Conservation (phyloP, 2,888 invertebrate species). For the Synanthedon formicaeformis region DNA sequence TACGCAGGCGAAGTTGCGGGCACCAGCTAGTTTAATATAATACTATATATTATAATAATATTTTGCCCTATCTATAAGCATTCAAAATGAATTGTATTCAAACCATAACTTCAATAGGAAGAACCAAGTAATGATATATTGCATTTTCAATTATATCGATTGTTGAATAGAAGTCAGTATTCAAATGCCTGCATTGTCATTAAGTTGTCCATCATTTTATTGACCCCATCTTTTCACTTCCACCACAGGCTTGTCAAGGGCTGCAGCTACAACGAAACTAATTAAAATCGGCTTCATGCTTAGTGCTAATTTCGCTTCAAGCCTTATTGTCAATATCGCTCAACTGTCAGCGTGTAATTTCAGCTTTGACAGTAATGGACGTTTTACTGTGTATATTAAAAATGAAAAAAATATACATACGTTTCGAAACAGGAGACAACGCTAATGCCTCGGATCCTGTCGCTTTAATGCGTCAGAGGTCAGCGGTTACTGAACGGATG, state of each 20-base stretch:
- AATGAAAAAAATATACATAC: constrained; percentile 1
- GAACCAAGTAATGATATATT: neutral
- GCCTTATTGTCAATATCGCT: neutral
- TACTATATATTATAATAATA: too few relatives aligned
- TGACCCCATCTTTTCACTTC: neutral
- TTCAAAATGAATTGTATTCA: neutral
- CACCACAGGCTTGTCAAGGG: neutral
- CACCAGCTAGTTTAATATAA: too few relatives aligned
- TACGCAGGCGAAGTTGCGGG: too few relatives aligned
- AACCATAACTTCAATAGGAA: neutral
- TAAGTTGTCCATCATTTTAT: neutral
- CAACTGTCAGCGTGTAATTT: neutral
- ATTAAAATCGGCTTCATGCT: neutral
- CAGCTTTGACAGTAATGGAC: neutral
- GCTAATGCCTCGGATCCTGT: constrained; percentile 38
- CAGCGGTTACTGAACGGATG: constrained; percentile 46
- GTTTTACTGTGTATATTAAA: neutral
- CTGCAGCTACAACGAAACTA: neutral
- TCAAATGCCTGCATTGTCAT: neutral
- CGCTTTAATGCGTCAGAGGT: constrained; percentile 29
- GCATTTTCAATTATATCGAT: neutral
- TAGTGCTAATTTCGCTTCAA: neutral
- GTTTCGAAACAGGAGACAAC: constrained; percentile 15
- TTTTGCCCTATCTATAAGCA: too few relatives aligned
- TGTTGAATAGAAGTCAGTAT: neutral